Percentiles rank a stretch among this genome's conserved stretches.
These are phyloP conservation scores for Boulengeromyrus knoepffleri DNA, from an alignment of 2,113 vertebrate genomes.

Conservation along the genomic window DNA sequence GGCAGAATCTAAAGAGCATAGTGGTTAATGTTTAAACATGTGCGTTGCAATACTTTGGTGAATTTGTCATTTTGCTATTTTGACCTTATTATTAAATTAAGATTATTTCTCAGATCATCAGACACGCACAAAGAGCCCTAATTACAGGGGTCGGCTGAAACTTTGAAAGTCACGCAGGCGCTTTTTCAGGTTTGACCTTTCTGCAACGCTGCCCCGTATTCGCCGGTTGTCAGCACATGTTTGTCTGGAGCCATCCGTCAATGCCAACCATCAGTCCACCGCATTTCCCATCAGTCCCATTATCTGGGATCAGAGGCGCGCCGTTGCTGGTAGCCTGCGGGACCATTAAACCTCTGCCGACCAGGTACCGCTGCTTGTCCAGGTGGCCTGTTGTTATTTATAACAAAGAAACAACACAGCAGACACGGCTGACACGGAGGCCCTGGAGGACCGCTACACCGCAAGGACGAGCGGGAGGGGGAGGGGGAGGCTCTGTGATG, in stretches of 20 bases:
- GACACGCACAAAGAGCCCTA: slow-evolving; percentile 13
- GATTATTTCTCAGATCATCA: slow-evolving; percentile 2
- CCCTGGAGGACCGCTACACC: slow-evolving; percentile 65
- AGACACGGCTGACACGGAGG: slow-evolving; percentile 76
- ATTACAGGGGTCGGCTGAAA: slow-evolving; percentile 42
- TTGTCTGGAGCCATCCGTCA: slow-evolving; percentile 84
- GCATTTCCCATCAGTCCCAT: slow-evolving; percentile 87
- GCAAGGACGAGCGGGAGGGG: slow-evolving; percentile 59
- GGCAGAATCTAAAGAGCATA: neutral
- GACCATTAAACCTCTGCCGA: slow-evolving; percentile 86
- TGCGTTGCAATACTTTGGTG: neutral
- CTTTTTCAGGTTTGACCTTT: slow-evolving; percentile 80
- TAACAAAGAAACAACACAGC: slow-evolving; percentile 93
- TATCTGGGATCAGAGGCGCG: slow-evolving; percentile 78
- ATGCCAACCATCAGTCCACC: slow-evolving; percentile 88
- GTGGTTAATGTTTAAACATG: neutral
- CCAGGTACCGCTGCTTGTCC: slow-evolving; percentile 75
- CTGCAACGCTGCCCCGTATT: slow-evolving; percentile 86
- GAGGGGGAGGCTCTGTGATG: slow-evolving; percentile 58
- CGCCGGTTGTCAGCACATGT: slow-evolving; percentile 85
- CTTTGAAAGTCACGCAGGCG: slow-evolving; percentile 76
- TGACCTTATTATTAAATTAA: neutral
- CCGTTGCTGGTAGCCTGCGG: slow-evolving; percentile 72
- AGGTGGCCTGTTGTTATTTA: slow-evolving; percentile 99
- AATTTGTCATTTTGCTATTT: neutral